These are phyloP conservation scores for Lycaon pictus DNA, from an alignment of 2,113 vertebrate species.

Conservation along the genomic window DNA sequence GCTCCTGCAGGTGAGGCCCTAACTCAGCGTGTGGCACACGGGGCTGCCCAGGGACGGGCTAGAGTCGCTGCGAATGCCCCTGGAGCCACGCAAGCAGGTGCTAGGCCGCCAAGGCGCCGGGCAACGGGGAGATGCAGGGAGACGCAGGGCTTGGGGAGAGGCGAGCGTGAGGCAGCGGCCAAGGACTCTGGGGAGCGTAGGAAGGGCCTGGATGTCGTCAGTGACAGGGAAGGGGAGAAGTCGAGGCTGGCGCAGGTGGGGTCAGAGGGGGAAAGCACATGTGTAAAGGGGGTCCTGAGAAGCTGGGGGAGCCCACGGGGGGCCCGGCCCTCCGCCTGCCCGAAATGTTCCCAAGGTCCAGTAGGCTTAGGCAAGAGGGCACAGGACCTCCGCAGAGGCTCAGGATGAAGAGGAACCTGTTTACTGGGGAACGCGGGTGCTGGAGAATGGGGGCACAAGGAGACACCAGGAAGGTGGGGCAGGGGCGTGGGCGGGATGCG, in stretches of 20 bases:
- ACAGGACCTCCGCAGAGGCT: background rate
- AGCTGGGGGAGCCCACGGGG: fast-evolving
- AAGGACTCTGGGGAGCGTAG: background rate
- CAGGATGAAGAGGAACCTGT: background rate
- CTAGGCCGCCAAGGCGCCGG: fast-evolving
- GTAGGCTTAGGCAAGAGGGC: background rate
- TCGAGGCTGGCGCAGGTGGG: fast-evolving
- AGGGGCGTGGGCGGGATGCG: fast-evolving
- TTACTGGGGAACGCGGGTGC: fast-evolving
- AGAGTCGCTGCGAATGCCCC: background rate
- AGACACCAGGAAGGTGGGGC: background rate
- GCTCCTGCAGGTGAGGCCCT: background rate
- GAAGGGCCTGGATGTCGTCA: background rate
- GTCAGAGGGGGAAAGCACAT: background rate
- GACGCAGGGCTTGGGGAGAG: fast-evolving
- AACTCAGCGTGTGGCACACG: fast-evolving
- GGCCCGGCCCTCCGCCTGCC: background rate
- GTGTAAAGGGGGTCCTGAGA: background rate
- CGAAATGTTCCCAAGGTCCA: background rate
- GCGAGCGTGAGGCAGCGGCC: background rate
- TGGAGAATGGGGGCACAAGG: too few relatives aligned
- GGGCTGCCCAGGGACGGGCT: background rate
- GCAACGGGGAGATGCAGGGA: background rate
- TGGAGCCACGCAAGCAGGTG: too few relatives aligned
- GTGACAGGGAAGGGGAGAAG: background rate